A percentile compares a stretch with the other conserved stretches of the same genome.
Evolutionary conservation across 2,888 invertebrate genomes (phyloP).

Genomic region (Gymnoscelis rufifasciata): DNA sequence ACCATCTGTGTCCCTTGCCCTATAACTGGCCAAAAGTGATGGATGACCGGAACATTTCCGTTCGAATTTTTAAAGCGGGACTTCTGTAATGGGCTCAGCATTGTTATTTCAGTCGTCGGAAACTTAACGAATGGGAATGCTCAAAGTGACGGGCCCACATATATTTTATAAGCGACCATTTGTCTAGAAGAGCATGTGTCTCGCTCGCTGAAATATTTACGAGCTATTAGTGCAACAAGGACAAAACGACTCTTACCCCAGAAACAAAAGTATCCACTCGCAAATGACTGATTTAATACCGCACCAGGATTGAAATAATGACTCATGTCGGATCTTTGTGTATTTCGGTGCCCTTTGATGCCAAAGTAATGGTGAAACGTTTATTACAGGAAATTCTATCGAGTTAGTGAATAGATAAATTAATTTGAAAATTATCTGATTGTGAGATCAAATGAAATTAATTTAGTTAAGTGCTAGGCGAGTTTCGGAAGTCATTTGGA

Average conservation of each 20-base stretch:
- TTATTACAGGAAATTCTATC: constrained; percentile 23
- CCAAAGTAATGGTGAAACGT: constrained; percentile 16
- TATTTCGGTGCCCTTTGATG: constrained; percentile 48
- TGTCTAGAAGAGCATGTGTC: constrained; percentile 63
- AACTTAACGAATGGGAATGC: constrained; percentile 65
- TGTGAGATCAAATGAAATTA: constrained; percentile 17
- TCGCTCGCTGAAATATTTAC: constrained; percentile 71
- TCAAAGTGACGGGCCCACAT: constrained; percentile 62
- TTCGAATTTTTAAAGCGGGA: constrained; percentile 47
- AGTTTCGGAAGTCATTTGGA: constrained; percentile 3
- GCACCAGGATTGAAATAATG: constrained; percentile 54
- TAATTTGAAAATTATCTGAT: not conserved
- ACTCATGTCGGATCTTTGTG: constrained; percentile 36
- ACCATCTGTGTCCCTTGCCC: not conserved
- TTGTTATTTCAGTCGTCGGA: constrained; percentile 76
- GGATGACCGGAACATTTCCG: constrained; percentile 57
- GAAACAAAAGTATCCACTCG: constrained; percentile 39
- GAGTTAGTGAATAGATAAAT: constrained; percentile 1
- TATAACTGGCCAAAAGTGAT: constrained; percentile 57
- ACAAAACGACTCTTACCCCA: constrained; percentile 41
- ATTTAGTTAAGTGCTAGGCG: not conserved
- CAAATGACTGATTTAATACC: constrained; percentile 67
- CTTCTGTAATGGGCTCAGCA: constrained; percentile 48
- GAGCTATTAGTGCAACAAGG: constrained; percentile 72
- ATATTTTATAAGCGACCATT: constrained; percentile 70